Evolutionary conservation across 2,888 invertebrate genomes (phyloP).

Genomic region (Cantharis nigra): DNA sequence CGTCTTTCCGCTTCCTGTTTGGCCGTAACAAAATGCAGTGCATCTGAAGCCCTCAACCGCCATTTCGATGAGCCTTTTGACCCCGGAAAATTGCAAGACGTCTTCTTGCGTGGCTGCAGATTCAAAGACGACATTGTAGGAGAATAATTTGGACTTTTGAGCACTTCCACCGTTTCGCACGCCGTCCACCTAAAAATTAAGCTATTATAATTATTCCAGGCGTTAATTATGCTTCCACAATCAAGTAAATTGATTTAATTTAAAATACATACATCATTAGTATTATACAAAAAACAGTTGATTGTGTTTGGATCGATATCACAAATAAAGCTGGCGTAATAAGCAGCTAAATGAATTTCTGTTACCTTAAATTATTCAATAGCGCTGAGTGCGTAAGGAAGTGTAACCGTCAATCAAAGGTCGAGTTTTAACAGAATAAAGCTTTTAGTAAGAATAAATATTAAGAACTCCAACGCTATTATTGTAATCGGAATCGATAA

Average conservation of each 20-base stretch:
- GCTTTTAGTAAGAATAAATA: not conserved
- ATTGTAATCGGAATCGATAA: not conserved
- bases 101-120: conserved; percentile 86
- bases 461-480: not conserved
- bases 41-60: conserved; percentile 92
- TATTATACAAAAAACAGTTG: not conserved
- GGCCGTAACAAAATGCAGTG: conserved; percentile 95
- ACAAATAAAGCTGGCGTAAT: not conserved
- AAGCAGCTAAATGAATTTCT: not conserved
- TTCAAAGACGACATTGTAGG: conserved; percentile 94
- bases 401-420: not conserved
- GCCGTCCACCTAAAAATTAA: conserved; percentile 56
- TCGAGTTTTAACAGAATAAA: not conserved
- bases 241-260: not conserved
- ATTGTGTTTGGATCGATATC: not conserved
- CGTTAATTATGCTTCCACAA: not conserved
- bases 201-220: not conserved
- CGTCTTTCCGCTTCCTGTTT: conserved; percentile 96
- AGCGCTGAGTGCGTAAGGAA: not conserved
- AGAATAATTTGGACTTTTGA: conserved; percentile 82
- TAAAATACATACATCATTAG: not conserved
- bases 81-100: conserved; percentile 86
- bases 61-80: conserved; percentile 90
- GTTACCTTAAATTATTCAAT: not conserved
- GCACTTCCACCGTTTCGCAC: conserved; percentile 57